Conservation (phyloP, 2,888 invertebrate genomes). For the Apodemia duryi region DNA sequence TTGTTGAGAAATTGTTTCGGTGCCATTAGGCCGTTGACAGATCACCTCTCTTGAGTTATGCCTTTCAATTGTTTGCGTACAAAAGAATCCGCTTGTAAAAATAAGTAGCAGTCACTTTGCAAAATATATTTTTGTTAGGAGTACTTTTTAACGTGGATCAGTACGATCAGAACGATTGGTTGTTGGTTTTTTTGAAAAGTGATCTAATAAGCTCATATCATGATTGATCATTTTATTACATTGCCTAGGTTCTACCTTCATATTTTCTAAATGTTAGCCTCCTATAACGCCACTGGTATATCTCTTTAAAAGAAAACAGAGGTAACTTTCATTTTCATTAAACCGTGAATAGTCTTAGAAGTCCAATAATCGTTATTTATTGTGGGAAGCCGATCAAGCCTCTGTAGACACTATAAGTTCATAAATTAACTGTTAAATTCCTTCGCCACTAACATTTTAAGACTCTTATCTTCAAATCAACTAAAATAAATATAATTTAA, state of each 20-base stretch:
- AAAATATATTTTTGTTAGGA: neutral
- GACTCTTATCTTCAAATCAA: neutral
- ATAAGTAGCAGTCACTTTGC: neutral
- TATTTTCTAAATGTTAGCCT: no score
- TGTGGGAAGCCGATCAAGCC: neutral
- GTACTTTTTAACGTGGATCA: no score
- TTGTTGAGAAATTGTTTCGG: conserved; percentile 77
- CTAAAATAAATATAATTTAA: neutral
- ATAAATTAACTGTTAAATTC: conserved; percentile 9
- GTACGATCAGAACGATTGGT: no score
- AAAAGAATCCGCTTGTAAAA: neutral
- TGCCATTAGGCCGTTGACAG: conserved; percentile 78
- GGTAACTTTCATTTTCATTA: neutral
- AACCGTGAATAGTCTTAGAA: neutral
- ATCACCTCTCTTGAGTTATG: conserved; percentile 70
- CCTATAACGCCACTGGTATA: no score
- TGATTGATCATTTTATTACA: no score
- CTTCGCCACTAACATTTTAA: conserved; percentile 9
- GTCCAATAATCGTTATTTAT: neutral
- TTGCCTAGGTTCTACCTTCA: no score
- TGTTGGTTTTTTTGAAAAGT: no score
- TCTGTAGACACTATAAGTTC: neutral
- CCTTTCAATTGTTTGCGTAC: conserved; percentile 55
- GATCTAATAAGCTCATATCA: no score
- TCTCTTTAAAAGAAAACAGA: no score